These are phyloP conservation scores for Pseudopodoces humilis DNA, from an alignment of 2,113 vertebrate species.

Conservation along the genomic window DNA sequence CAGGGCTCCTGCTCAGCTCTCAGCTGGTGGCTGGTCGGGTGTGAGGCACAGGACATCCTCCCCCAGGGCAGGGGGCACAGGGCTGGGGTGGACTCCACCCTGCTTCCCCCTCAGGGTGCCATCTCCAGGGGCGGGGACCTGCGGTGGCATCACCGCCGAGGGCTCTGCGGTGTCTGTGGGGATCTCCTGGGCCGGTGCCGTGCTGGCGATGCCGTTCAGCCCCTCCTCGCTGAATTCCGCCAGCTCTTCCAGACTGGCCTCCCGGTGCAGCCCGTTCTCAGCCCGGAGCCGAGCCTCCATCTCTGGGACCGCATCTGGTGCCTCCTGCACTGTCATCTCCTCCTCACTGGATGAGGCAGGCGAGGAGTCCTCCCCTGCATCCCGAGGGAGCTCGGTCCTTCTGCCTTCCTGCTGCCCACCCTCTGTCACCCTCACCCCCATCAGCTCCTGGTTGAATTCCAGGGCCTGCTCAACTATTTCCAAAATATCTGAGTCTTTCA, in stretches of 20 bases:
- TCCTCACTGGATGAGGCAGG: not conserved
- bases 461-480: slow-evolving; percentile 59
- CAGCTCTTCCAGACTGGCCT: slow-evolving; percentile 8
- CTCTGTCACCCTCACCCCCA: not conserved
- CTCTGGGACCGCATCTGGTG: fast-evolving
- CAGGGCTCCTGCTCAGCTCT: not conserved
- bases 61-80: not conserved
- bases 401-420: not conserved
- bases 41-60: not conserved
- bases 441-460: slow-evolving; percentile 62
- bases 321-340: not conserved
- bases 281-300: fast-evolving
- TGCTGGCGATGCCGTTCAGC: not conserved
- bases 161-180: fast-evolving
- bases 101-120: not conserved
- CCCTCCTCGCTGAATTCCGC: not conserved
- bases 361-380: not conserved
- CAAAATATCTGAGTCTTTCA: slow-evolving; percentile 22
- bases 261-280: not conserved
- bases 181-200: fast-evolving
- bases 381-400: not conserved
- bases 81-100: fast-evolving
- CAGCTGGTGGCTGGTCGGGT: not conserved
- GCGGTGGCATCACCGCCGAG: fast-evolving
- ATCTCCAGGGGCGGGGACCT: not conserved